Conservation (phyloP, 2,888 invertebrate species). For the Lutraria lutraria region DNA sequence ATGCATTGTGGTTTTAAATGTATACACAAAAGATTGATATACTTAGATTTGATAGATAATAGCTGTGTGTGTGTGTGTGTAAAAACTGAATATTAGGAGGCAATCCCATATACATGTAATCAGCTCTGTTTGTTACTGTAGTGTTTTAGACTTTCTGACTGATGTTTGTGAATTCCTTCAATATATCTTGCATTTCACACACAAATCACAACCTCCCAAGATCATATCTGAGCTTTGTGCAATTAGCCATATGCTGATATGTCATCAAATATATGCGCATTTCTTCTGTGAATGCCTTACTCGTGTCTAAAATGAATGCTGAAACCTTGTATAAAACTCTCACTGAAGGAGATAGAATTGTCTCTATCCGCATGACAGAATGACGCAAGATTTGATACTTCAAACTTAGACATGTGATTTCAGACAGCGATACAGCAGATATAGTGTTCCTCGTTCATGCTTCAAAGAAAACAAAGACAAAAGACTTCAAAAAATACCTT, state of each 20-base stretch:
- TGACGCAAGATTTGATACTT: not conserved
- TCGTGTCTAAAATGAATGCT: not conserved
- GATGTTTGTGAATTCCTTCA: too few species aligned
- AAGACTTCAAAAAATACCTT: constrained; percentile 68
- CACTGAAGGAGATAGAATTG: not conserved
- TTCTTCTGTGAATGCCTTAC: not conserved
- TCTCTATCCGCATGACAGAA: not conserved
- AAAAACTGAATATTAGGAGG: too few species aligned
- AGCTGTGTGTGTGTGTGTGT: too few species aligned
- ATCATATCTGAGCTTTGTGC: too few species aligned
- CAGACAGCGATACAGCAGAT: constrained; percentile 69
- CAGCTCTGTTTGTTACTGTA: too few species aligned
- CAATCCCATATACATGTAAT: too few species aligned
- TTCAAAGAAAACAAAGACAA: constrained; percentile 66
- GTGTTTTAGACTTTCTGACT: too few species aligned
- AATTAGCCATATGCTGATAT: not conserved
- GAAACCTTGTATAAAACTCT: not conserved
- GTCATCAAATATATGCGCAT: not conserved
- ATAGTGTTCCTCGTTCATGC: constrained; percentile 76
- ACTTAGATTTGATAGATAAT: too few species aligned
- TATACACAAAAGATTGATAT: too few species aligned
- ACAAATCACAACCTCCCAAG: too few species aligned
- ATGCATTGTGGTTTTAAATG: too few species aligned
- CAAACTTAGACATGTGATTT: constrained; percentile 27
- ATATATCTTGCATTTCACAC: too few species aligned